A percentile compares a stretch with the other conserved stretches of the same genome.
These are phyloP conservation scores for Prietella phreatophila DNA, from an alignment of 2,113 vertebrate species.

Conservation along the genomic window DNA sequence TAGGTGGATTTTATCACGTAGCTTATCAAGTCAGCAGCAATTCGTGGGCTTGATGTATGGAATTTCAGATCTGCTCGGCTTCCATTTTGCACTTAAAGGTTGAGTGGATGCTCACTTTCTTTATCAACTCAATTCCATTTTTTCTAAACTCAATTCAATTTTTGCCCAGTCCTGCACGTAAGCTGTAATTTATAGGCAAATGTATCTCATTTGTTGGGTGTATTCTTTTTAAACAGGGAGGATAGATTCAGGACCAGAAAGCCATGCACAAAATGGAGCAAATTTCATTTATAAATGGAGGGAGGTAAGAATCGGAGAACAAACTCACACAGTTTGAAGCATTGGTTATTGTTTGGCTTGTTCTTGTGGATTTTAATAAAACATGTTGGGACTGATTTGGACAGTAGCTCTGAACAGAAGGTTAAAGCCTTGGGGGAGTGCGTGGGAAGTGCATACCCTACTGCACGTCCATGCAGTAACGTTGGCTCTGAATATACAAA, in stretches of 20 bases:
- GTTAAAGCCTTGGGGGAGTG: constrained; percentile 40
- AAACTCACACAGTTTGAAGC: not conserved
- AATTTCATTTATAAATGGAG: not conserved
- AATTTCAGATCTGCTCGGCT: constrained; percentile 28
- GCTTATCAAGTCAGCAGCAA: constrained; percentile 20
- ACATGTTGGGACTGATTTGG: constrained; percentile 29
- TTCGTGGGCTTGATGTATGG: constrained; percentile 27
- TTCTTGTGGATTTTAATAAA: constrained; percentile 21
- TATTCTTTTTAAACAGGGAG: not conserved
- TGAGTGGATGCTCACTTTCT: not conserved
- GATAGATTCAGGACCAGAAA: not conserved
- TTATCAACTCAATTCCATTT: constrained; percentile 9
- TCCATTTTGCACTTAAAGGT: constrained; percentile 30
- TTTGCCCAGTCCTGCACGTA: not conserved
- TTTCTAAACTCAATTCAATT: not conserved
- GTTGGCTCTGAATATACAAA: constrained; percentile 42
- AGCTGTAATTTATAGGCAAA: constrained; percentile 16
- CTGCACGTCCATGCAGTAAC: constrained; percentile 15
- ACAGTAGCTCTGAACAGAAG: constrained; percentile 42
- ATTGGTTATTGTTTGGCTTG: constrained; percentile 1
- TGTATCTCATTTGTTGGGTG: not conserved
- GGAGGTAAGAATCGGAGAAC: not conserved
- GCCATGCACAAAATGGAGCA: not conserved
- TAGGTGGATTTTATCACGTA: constrained; percentile 25
- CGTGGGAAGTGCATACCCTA: constrained; percentile 34